Evolutionary conservation across 92 coral and sea anemone genomes (phyloP), one percentile per base, ranked within the genome.

Genomic region (Epizoanthus ramosus): DNA sequence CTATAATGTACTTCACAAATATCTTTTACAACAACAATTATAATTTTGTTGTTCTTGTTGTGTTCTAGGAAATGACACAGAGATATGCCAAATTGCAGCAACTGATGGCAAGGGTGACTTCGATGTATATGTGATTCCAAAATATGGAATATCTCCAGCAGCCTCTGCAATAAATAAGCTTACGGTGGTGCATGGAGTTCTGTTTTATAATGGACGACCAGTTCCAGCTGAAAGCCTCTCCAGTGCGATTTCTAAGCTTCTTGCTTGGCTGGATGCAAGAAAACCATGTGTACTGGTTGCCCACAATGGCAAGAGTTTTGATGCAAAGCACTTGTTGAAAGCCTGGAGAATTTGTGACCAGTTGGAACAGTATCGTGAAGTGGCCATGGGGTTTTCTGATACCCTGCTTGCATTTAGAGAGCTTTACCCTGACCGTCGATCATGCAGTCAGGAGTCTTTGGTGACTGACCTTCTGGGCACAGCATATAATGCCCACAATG

Each of bases 151-250:
- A 25, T 35, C 92, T 18, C 68, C 85, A 17, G 87, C 61, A 5
- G 92, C 92, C n/a, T 67, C 92, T 21, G 92, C 92, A 2, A 81
- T 89, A 31, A 89, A 85, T 69, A 91, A 91, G 54, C 83, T 91
- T 43, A 68, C 87, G 16, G 58, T 79, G 24, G 80, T 31, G 68
- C 75, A 77, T 47, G 94, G 94, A 60, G 85, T 68, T 28, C 80
- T 87, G 83, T 88, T 87, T 75, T 73, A 87, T 28, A 74, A 89
- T 63, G 75, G 81, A 83, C 74, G 74, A 75, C 88, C 86, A 45
- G 87, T 90, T 33, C 39, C 88, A 63, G 90, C 89, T 45, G 47
- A 59, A n/a, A 71, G 79, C 28, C 72, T 79, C 25, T 52, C 50
- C 74, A 35, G 35, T 50, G 88, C 86, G 5, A 58, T 72, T 37